phyloP scores from a whole-genome alignment of 2,797 vertebrate genomes.

The Enoplosus armatus region DNA sequence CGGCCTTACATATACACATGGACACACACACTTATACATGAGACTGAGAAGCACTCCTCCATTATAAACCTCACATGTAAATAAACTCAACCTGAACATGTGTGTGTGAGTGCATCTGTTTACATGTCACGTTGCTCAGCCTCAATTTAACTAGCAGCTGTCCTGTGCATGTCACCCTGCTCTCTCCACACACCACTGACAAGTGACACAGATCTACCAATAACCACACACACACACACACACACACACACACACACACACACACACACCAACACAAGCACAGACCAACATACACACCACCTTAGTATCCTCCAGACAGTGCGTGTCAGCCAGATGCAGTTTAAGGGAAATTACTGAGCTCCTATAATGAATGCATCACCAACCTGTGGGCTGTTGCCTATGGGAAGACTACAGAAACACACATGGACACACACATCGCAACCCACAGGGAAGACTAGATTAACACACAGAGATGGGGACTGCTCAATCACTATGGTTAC shows the following conservation, averaged over 20 bases:
- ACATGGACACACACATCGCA: slow-evolving; percentile 30
- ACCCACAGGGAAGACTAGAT: slow-evolving; percentile 75
- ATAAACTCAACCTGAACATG: slow-evolving; percentile 18
- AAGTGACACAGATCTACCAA: slow-evolving; percentile 37
- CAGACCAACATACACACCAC: slow-evolving; percentile 12
- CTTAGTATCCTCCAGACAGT: slow-evolving; percentile 62
- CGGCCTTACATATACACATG: slow-evolving; percentile 15
- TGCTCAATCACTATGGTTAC: slow-evolving; percentile 86
- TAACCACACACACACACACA: slow-evolving; percentile 7
- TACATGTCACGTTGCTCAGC: slow-evolving; percentile 43
- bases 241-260: slow-evolving; percentile 3
- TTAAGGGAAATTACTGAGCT: slow-evolving; percentile 78
- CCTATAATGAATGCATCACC: slow-evolving; percentile 71
- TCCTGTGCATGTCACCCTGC: slow-evolving; percentile 48
- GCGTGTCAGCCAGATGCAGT: slow-evolving; percentile 66
- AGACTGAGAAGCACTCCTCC: slow-evolving; percentile 7
- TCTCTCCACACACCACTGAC: slow-evolving; percentile 35
- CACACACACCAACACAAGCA: slow-evolving; percentile 16
- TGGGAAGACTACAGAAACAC: slow-evolving; percentile 49
- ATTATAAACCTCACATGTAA: slow-evolving; percentile 19
- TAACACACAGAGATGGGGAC: slow-evolving; percentile 79
- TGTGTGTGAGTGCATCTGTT: slow-evolving; percentile 21
- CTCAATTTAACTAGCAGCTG: slow-evolving; percentile 72
- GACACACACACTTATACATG: slow-evolving; percentile 2
- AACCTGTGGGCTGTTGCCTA: slow-evolving; percentile 66